phyloP scores from a whole-genome alignment of 2,797 vertebrate genomes.

The Salarias fasciatus region DNA sequence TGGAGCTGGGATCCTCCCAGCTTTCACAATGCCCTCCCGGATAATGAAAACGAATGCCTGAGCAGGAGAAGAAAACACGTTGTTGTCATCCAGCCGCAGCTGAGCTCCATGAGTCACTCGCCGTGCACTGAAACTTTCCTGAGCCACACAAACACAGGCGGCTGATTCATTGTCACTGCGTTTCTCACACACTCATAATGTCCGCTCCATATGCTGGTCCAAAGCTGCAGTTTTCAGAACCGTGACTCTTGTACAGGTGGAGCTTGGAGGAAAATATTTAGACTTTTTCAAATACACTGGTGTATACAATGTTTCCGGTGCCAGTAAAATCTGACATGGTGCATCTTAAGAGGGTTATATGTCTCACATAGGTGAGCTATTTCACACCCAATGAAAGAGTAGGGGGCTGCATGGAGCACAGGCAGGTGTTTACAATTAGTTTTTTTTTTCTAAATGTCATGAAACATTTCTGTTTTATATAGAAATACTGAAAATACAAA shows the following conservation, averaged over 20 bases:
- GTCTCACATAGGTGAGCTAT: no score
- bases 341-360: no score
- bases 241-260: conserved; percentile 15
- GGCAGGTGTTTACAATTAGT: no score
- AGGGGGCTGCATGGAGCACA: no score
- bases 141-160: conserved; percentile 42
- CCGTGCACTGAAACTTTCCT: conserved; percentile 44
- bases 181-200: conserved; percentile 28
- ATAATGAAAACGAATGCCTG: conserved; percentile 39
- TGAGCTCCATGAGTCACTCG: conserved; percentile 61
- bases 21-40: conserved; percentile 72
- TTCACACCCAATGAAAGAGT: no score
- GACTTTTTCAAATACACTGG: no score
- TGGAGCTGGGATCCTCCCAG: conserved; percentile 69
- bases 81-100: conserved; percentile 44
- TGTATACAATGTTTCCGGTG: no score
- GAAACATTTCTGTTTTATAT: no score
- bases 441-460: no score
- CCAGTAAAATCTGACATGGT: no score
- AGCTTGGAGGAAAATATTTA: background rate
- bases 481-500: no score
- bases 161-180: conserved; percentile 44
- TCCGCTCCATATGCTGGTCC: conserved; percentile 20
- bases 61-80: conserved; percentile 57
- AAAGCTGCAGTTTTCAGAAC: conserved; percentile 7